Evolutionary conservation across 1,140 invertebrate genomes (phyloP), one percentile per base, ranked within the genome.

Genomic region (Lysiphlebus fabarum): DNA sequence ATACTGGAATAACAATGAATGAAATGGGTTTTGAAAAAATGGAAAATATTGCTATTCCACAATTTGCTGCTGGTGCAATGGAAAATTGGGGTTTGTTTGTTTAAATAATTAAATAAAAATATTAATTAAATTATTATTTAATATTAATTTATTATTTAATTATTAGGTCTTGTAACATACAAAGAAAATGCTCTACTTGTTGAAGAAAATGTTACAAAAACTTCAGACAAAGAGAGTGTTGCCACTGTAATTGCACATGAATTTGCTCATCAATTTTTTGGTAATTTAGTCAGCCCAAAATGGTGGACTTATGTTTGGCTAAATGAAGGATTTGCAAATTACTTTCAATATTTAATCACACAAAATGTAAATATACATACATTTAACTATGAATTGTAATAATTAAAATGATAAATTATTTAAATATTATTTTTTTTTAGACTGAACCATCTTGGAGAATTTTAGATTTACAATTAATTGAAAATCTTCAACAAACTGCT

Each of bases 1-100:
- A 62, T 45, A 76, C 69, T 0, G 17, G 8, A 0, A 64, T 72
- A 10, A 5, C n/a, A 0, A 68, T 42, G 56, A 0, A 33, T 11
- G 17, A 80, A 6, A 37, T 17, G 9, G 55, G 45, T 2, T 48
- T 48, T 37, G 11, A 56, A 0, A 82, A 86, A 69, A 67, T 83
- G 65, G 84, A 89, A 67, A 83, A 89, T 67, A 80, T 90, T 40
- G 84, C 86, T 9, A 83, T 91, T 50, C 87, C 89, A 4, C 84
- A 91, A 62, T 95, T 95, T 76, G 79, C 82, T 1, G 86, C 90
- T 0, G 90, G 88, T 34, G 93, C 91, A 34, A 92, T 93, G 89
- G 91, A 93, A 70, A 91, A 93, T 75, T 93, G 90, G 86, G 86
- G 86, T 9, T n/a, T n/a, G n/a, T 68, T 87, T 1, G 79, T 86